Evolutionary conservation across 2,888 invertebrate genomes (phyloP).

Genomic region (Bombylius discolor): DNA sequence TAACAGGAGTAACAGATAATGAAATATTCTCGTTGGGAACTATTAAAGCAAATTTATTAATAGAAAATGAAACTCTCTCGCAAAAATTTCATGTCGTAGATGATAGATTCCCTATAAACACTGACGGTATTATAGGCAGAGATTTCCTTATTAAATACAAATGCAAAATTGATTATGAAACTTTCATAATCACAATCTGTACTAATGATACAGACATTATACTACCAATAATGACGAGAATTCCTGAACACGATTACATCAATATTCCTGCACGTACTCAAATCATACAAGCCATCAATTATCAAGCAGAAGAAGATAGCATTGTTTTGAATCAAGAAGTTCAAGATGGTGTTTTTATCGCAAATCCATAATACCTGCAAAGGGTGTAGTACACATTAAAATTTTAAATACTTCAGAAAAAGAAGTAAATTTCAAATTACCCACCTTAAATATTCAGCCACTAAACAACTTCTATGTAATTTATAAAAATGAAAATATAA

Average conservation of each 20-base stretch:
- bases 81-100: not conserved
- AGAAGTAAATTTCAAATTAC: too few relatives aligned
- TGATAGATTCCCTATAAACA: constrained; percentile 2
- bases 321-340: constrained; percentile 2
- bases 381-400: constrained; percentile 2
- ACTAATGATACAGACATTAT: not conserved
- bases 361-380: not conserved
- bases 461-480: too few relatives aligned
- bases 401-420: too few relatives aligned
- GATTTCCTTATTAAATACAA: not conserved
- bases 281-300: not conserved
- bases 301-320: constrained; percentile 2
- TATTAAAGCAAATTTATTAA: not conserved
- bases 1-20: not conserved
- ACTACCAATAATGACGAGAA: not conserved
- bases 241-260: not conserved
- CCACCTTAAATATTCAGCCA: too few relatives aligned
- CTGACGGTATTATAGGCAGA: constrained; percentile 3
- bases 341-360: constrained; percentile 1
- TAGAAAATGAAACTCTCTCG: not conserved
- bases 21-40: not conserved
- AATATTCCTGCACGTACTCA: constrained; percentile 5
- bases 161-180: constrained; percentile 5
- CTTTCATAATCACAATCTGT: not conserved
- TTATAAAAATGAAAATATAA: too few relatives aligned